These are phyloP conservation scores for Pterocles orientalis DNA, from an alignment of 2,113 vertebrate species.

Conservation along the genomic window DNA sequence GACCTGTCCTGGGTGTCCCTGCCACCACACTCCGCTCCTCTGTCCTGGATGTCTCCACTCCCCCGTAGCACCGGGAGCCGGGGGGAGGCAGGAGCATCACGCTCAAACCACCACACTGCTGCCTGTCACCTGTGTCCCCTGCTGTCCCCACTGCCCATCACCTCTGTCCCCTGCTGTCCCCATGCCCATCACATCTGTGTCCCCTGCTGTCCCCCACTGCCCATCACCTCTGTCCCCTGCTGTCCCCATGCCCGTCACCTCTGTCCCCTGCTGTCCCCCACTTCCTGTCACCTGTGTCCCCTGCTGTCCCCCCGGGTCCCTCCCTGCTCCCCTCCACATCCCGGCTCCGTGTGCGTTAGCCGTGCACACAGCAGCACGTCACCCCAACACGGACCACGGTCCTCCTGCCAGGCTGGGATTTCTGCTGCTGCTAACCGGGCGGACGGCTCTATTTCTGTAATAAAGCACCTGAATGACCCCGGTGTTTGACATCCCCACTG, in stretches of 20 bases:
- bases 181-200: no score
- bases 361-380: not conserved
- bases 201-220: no score
- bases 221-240: no score
- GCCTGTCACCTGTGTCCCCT: not conserved
- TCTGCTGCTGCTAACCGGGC: not conserved
- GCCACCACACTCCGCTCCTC: not conserved
- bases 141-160: no score
- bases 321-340: no score
- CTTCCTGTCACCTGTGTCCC: no score
- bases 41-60: not conserved
- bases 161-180: not conserved
- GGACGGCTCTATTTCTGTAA: not conserved
- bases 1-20: no score
- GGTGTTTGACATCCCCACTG: accelerated
- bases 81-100: not conserved
- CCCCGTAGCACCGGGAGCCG: accelerated
- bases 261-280: no score
- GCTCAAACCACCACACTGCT: not conserved
- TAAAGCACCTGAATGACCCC: not conserved
- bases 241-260: no score
- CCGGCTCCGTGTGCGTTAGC: not conserved
- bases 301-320: not conserved
- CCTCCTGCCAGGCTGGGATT: not conserved
- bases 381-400: accelerated